Base-by-base conservation (phyloP, 2,888 invertebrate genomes). In the Stenoptilia bipunctidactyla region DNA sequence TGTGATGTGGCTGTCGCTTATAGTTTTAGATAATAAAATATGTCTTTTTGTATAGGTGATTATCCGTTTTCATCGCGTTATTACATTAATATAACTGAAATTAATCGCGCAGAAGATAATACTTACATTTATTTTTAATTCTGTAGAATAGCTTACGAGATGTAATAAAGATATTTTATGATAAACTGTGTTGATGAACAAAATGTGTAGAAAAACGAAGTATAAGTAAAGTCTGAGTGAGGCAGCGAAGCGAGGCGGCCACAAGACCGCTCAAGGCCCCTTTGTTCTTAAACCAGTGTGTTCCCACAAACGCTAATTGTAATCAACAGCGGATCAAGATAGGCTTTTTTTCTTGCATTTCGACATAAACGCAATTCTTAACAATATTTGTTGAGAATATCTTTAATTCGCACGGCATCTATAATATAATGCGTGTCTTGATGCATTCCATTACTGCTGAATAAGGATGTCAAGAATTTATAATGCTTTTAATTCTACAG, bases 231-330 rank as follows among this genome's bases (percentile, higher is more conserved):
- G 12, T n/a, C 10, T 30, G n/a, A 44, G 51, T 49, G 42, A 45
- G 30, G 9, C 40, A 27, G 10, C 30, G 30, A 30, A 30, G 30
- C 39, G 39, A 37, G 38, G 42, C 36, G 41, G 43, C 44, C 46
- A 45, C 46, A 1, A 15, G 25, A 25, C 33, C 20, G 52, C 45
- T 57, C 73, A 76, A 73, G 75, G 72, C 61, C 66, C 52, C 70
- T 68, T 75, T 72, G 72, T 77, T 72, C 62, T 64, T 62, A 63
- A 63, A 61, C 64, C 68, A 67, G 63, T 65, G 58, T 63, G 55
- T 77, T 77, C 77, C 68, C 76, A 79, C 72, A 61, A 68, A 58
- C 61, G 56, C 69, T 67, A 69, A 57, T 64, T 66, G 61, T 66
- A 68, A 73, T 71, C 68, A 68, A 58, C 59, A 54, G 55, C 56